Percentiles rank a stretch among this genome's conserved stretches.
Conservation (phyloP, 2,888 invertebrate species). For the Endotricha flammealis region DNA sequence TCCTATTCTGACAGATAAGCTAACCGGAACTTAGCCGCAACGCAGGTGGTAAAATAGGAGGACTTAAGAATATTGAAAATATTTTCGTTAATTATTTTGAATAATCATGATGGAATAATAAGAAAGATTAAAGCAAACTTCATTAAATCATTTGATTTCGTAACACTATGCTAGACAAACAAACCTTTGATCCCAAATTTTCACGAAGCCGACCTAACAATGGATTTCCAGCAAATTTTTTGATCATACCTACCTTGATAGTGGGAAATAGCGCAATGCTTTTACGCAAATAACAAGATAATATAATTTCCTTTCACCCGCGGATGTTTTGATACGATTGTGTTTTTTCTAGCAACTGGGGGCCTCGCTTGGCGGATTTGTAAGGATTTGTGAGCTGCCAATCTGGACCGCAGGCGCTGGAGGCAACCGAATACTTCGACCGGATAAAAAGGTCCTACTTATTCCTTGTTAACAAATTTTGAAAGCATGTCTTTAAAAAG, state of each 20-base stretch:
- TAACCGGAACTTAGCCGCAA: too few species aligned
- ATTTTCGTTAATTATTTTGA: too few species aligned
- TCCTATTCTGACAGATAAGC: too few species aligned
- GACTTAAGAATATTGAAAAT: too few species aligned
- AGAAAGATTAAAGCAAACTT: too few species aligned
- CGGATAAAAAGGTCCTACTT: conserved; percentile 55
- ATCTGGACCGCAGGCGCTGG: conserved; percentile 54
- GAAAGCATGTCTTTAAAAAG: conserved; percentile 33
- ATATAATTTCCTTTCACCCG: conserved; percentile 29
- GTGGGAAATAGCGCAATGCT: conserved; percentile 2
- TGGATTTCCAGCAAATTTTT: background rate
- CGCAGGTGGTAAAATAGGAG: too few species aligned
- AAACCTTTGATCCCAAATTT: too few species aligned
- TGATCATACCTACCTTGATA: conserved; percentile 1
- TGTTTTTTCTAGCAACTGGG: conserved; percentile 43
- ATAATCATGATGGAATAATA: too few species aligned
- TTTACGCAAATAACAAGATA: conserved; percentile 19
- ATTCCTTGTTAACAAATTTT: conserved; percentile 61
- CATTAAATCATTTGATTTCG: too few species aligned
- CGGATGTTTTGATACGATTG: conserved; percentile 51
- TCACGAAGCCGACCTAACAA: too few species aligned
- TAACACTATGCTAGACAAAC: too few species aligned
- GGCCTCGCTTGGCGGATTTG: conserved; percentile 56
- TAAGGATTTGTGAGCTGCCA: conserved; percentile 63
- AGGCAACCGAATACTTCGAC: conserved; percentile 55